Base-by-base conservation (phyloP, 2,113 vertebrate species). In the Caloenas nicobarica region DNA sequence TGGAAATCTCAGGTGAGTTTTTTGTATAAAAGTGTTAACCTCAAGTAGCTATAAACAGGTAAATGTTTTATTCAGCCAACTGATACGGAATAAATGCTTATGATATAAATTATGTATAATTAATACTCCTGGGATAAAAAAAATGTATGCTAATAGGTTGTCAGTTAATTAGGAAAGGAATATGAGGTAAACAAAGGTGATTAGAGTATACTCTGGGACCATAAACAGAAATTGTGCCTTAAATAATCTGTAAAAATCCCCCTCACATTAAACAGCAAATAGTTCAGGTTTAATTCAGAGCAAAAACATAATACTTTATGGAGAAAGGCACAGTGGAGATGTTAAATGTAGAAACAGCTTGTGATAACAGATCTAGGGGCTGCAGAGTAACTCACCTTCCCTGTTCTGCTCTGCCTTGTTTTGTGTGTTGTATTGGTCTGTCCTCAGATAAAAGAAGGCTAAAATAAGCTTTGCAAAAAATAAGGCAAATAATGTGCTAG, bases 51-150 rank as follows among this genome's bases (percentile, higher is more conserved):
- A 97, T 98, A 98, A 98, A 97, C 98, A 98, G 97, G 98, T 98
- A 98, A 98, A 98, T 98, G 98, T 98, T 98, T 98, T 98, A 98
- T 98, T 98, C 98, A 98, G 97, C 95, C 44, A 93, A 97, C 97
- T 98, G 98, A 98, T 98, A 98, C 31, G 92, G 94, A 98, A 98
- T 98, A 98, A 98, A 97, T 98, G 97, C 97, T 98, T 98, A 97
- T 97, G 97, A 98, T 98, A 98, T 98, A 98, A 98, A 98, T 98
- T 98, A 98, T 97, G 97, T 98, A 97, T 98, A 98, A 98, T 98
- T 98, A 98, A 98, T 98, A 97, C 98, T 97, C 98, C 56, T 71
- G 98, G 98, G 98, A 98, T 97, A 96, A 97, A 98, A 97, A 96
- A 98, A 97, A 72, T 25, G 97, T 97, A 97, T 98, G 98, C 98